Conservation (phyloP, 1,140 invertebrate genomes). For the Solenopsis invicta region DNA sequence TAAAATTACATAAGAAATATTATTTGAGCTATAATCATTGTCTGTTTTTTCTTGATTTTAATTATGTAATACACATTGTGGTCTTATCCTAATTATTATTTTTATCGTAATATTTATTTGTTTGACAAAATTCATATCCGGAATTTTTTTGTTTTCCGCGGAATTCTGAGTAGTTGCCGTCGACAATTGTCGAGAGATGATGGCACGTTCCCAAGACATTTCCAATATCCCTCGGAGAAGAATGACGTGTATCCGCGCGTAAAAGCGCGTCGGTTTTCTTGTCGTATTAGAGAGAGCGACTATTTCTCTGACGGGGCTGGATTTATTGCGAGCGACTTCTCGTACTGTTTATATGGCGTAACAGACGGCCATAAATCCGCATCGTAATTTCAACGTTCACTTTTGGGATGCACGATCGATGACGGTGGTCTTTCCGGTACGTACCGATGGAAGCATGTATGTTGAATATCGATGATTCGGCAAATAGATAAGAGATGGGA, state of each 20-base stretch:
- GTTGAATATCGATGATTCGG: slow-evolving; percentile 27
- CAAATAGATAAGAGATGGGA: slow-evolving; percentile 9
- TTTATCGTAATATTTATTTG: background rate
- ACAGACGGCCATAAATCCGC: slow-evolving; percentile 6
- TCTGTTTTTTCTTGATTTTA: too few relatives aligned
- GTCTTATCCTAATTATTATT: too few relatives aligned
- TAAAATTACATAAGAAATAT: too few relatives aligned
- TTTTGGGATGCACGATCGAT: background rate
- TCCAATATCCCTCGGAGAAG: slow-evolving; percentile 17
- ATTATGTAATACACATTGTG: too few relatives aligned
- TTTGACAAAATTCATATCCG: background rate
- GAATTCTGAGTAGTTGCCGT: background rate
- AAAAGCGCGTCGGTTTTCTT: slow-evolving; percentile 31
- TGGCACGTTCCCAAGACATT: background rate
- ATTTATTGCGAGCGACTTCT: slow-evolving; percentile 38
- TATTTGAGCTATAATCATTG: too few relatives aligned
- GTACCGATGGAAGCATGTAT: background rate
- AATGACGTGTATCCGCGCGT: slow-evolving; percentile 30
- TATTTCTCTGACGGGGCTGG: background rate
- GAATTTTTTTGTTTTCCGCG: background rate
- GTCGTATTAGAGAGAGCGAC: slow-evolving; percentile 10
- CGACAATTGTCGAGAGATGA: background rate
- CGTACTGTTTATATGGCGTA: slow-evolving; percentile 5
- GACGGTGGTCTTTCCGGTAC: background rate
- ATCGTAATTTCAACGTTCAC: slow-evolving; percentile 23